Evolutionary conservation across 2,113 vertebrate species (phyloP).

Genomic region (Hassar affinis): DNA sequence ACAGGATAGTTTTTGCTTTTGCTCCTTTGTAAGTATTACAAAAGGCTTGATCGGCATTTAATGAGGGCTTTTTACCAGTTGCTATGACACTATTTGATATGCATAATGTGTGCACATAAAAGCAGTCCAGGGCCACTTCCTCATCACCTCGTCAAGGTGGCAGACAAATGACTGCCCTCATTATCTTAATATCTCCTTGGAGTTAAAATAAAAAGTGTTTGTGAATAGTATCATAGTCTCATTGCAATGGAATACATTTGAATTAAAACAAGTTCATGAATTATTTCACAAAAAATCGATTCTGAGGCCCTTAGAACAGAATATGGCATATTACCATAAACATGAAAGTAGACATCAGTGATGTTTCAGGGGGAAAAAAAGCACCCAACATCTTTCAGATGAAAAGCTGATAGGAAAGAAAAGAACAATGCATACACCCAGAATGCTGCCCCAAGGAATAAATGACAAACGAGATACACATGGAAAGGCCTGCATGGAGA

Average conservation of each 20-base stretch:
- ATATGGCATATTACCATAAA: slow-evolving; percentile 52
- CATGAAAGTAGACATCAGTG: slow-evolving; percentile 47
- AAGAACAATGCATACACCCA: slow-evolving; percentile 8
- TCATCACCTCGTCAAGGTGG: slow-evolving; percentile 49
- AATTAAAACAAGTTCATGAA: slow-evolving; percentile 51
- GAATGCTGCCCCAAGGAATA: not conserved
- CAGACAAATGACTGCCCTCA: slow-evolving; percentile 51
- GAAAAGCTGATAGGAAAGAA: slow-evolving; percentile 21
- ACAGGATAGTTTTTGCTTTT: slow-evolving; percentile 2
- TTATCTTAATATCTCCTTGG: slow-evolving; percentile 59
- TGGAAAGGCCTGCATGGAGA: slow-evolving; percentile 27
- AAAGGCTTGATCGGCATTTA: slow-evolving; percentile 50
- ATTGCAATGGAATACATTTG: slow-evolving; percentile 47
- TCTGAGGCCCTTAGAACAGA: slow-evolving; percentile 38
- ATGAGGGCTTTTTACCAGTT: slow-evolving; percentile 38
- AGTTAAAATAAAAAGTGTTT: slow-evolving; percentile 27
- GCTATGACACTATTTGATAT: slow-evolving; percentile 49
- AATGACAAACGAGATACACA: not conserved
- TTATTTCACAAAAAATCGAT: slow-evolving; percentile 40
- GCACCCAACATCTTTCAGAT: not conserved
- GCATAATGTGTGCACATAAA: slow-evolving; percentile 47
- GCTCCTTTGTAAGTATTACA: slow-evolving; percentile 7
- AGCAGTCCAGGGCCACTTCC: slow-evolving; percentile 29
- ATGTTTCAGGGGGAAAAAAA: slow-evolving; percentile 11
- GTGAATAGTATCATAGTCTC: slow-evolving; percentile 16